Base-by-base conservation (phyloP, 1,140 invertebrate species). In the Oedothorax gibbosus region DNA sequence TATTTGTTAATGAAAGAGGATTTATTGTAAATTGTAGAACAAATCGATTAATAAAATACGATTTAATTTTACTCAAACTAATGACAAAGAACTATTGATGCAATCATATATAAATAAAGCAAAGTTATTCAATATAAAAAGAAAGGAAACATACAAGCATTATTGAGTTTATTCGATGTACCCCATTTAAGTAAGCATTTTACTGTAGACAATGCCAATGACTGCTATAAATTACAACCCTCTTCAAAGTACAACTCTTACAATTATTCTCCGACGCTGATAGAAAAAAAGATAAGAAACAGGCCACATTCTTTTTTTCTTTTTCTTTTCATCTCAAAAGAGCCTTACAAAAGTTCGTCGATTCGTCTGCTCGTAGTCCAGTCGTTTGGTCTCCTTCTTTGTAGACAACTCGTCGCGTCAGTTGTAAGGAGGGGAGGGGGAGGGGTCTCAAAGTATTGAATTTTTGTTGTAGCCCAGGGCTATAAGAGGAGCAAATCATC, bases 401-500 rank as follows among this genome's bases (percentile, higher is more conserved):
- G 78, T 60, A 81, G 78, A 81, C 78, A 49, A 81, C 53, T 21
- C 57, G 78, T 81, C 78, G 78, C 78, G 78, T 71, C 66, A 81
- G 18, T 69, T 50, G 14, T 18, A 20, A 12, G 64, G 77, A 50
- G 35, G 77, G 50, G 6, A 11, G 54, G 53, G 51, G 60, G 75
- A 20, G 20, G 75, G 72, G 15, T 10, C 50, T 53, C n/a, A 71
- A 71, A 71, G 69, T 75, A 75, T 75, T 57, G 72, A 75, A 75
- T 21, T 60, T 75, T 51, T 71, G 14, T 71, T 51, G 49, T 51
- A 15, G 14, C 11, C 12, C 53, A 21, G 54, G 54, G 49, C 54
- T 53, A 72, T 15, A 15, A 62, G 66, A 76, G 73, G 60, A 60
- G 72, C 21, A 64, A 77, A 77, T 77, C 75, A 77, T 65, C 35